Evolutionary conservation across 2,113 vertebrate species (phyloP).

Genomic region (Takifugu bimaculatus): DNA sequence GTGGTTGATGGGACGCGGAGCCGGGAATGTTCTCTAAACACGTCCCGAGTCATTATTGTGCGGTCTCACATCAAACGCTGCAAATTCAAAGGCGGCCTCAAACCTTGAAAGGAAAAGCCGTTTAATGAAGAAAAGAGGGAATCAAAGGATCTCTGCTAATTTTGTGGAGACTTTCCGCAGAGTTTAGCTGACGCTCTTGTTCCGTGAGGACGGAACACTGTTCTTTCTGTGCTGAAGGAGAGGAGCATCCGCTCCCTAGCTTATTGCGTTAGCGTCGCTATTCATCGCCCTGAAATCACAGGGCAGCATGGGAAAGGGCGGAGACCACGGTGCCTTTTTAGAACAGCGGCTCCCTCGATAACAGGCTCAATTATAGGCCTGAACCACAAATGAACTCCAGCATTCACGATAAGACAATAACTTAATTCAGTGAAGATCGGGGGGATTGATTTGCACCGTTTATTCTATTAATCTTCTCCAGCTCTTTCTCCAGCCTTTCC

Average conservation of each 20-base stretch:
- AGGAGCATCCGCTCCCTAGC: constrained; percentile 25
- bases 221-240: constrained; percentile 19
- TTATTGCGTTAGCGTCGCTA: constrained; percentile 20
- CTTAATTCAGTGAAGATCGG: constrained; percentile 17
- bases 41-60: constrained; percentile 68
- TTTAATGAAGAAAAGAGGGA: constrained; percentile 25
- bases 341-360: constrained; percentile 23
- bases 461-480: not conserved
- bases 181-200: constrained; percentile 49
- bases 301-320: constrained; percentile 20
- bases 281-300: constrained; percentile 45
- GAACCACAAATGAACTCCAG: constrained; percentile 27
- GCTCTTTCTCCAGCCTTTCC: no score
- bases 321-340: constrained; percentile 25
- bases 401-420: constrained; percentile 30
- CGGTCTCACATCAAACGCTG: constrained; percentile 69
- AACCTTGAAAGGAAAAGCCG: constrained; percentile 36
- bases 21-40: constrained; percentile 57
- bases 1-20: constrained; percentile 56
- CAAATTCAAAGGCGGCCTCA: constrained; percentile 55
- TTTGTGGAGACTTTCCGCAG: constrained; percentile 32
- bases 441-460: not conserved
- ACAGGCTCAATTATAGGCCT: constrained; percentile 22
- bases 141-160: constrained; percentile 41
- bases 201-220: constrained; percentile 37